Base-by-base conservation (phyloP, 2,888 invertebrate species). In the Lycia hirtaria region DNA sequence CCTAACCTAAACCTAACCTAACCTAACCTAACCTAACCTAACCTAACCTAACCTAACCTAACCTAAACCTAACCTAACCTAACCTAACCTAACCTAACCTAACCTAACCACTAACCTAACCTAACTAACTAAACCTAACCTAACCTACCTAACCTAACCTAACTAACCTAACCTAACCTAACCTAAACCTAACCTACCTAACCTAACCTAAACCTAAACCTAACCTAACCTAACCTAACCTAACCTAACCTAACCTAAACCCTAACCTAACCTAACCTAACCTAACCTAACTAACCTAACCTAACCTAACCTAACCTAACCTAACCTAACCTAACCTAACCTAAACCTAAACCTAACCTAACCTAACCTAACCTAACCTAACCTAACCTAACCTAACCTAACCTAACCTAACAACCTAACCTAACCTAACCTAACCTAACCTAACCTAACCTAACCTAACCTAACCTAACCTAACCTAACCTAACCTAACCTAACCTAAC, bases 161-260 rank as follows among this genome's bases (percentile, higher is more conserved):
- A 63, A 65, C 65, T 63, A 63, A 65, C 59, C 62, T 62, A 53
- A 64, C 64, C 64, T 61, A 59, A 62, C n/a, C n/a, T n/a, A 63
- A 63, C 61, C 61, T 57, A 63, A 61, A 58, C 59, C 54, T 59
- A 61, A 58, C 59, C 59, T 59, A 60, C 60, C 57, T 54, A 53
- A 61, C 60, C 58, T 53, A 58, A 59, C 63, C 57, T 49, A 60
- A 60, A 48, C 55, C 33, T 33, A 44, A 62, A 58, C 56, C 56
- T 54, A 57, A 61, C 47, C 47, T 43, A 41, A 48, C 48, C 33
- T 40, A 32, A 44, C 44, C 44, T 38, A 49, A 49, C 38, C 32
- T 54, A 43, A 43, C 43, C 52, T 44, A 44, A 44, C 43, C 41
- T 52, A 53, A 45, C 43, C 44, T 44, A 53, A 53, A 44, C 53